These are phyloP conservation scores for Mythimna loreyi DNA, from an alignment of 2,888 invertebrate species.

Conservation along the genomic window DNA sequence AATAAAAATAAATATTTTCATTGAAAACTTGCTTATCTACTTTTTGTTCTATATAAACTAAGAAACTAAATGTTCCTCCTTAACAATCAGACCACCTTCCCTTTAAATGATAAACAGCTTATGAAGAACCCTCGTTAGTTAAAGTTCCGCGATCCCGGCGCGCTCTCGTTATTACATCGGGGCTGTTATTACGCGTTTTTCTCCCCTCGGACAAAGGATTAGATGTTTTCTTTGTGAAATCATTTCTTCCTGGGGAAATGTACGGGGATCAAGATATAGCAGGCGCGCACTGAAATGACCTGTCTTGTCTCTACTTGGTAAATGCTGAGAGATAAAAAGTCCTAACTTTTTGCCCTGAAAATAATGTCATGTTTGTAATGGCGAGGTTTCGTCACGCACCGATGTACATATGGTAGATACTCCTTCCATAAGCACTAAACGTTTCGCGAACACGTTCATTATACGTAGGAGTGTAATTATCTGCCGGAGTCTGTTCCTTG, in stretches of 20 bases:
- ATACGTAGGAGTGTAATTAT: too few relatives aligned
- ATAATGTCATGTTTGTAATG: too few relatives aligned
- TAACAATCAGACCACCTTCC: slow-evolving; percentile 30
- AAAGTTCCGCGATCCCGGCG: slow-evolving; percentile 39
- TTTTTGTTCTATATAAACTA: not conserved
- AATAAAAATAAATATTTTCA: too few relatives aligned
- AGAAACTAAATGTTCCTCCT: slow-evolving; percentile 5
- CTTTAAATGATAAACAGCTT: slow-evolving; percentile 54
- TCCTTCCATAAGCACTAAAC: too few relatives aligned
- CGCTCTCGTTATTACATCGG: slow-evolving; percentile 48
- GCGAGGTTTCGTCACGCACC: too few relatives aligned
- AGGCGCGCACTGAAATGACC: not conserved
- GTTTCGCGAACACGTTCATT: too few relatives aligned
- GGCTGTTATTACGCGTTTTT: slow-evolving; percentile 50
- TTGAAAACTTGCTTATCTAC: too few relatives aligned
- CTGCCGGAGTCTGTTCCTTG: too few relatives aligned
- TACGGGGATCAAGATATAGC: slow-evolving; percentile 3
- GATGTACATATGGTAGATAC: too few relatives aligned
- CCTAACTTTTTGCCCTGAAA: too few relatives aligned
- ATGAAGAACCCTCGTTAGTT: slow-evolving; percentile 47
- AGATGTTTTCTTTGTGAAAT: slow-evolving; percentile 54
- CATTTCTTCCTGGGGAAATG: slow-evolving; percentile 44
- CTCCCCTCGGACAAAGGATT: slow-evolving; percentile 48
- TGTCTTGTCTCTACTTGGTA: too few relatives aligned
- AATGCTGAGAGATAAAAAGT: too few relatives aligned